These are phyloP conservation scores for Coenonympha glycerion DNA, from an alignment of 2,888 invertebrate species.

Conservation along the genomic window DNA sequence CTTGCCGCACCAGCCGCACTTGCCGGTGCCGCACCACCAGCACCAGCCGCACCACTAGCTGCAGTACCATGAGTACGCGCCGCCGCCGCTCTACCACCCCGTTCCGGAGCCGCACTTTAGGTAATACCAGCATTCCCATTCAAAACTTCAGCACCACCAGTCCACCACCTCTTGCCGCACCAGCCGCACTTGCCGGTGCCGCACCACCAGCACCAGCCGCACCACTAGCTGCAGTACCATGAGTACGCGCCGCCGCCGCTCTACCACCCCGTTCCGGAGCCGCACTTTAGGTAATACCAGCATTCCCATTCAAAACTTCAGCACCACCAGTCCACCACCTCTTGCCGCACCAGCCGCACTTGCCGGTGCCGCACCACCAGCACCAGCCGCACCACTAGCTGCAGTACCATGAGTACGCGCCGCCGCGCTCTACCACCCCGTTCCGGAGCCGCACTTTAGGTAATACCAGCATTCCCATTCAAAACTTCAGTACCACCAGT, in stretches of 20 bases:
- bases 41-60: constrained; percentile 46
- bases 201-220: constrained; percentile 50
- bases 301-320: background rate
- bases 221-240: constrained; percentile 59
- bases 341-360: constrained; percentile 67
- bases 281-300: constrained; percentile 60
- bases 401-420: constrained; percentile 75
- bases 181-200: no score
- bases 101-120: constrained; percentile 67
- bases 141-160: constrained; percentile 38
- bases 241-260: constrained; percentile 77
- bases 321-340: constrained; percentile 52
- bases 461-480: constrained; percentile 34
- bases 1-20: constrained; percentile 67
- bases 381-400: constrained; percentile 46
- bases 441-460: constrained; percentile 68
- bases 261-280: constrained; percentile 64
- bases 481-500: constrained; percentile 38
- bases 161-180: constrained; percentile 70
- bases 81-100: constrained; percentile 70
- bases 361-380: no score
- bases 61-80: constrained; percentile 75
- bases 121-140: constrained; percentile 38
- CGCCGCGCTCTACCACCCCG: constrained; percentile 70
- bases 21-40: no score